Evolutionary conservation across 2,113 vertebrate genomes (phyloP).

Genomic region (Leptobrachium leishanense): DNA sequence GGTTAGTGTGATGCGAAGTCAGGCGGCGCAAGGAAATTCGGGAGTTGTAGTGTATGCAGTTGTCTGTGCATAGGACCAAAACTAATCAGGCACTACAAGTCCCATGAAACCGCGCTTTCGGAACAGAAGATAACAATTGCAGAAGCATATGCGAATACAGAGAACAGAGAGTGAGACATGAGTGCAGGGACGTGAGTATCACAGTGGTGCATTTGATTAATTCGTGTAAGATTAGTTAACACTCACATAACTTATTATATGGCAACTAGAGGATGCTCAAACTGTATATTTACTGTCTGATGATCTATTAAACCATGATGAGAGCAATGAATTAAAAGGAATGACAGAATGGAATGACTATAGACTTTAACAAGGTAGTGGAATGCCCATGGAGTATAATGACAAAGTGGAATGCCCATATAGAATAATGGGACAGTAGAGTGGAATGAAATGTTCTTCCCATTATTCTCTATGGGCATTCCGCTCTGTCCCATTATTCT

Average conservation of each 20-base stretch:
- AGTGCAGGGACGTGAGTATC: slow-evolving; percentile 36
- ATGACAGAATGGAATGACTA: no score
- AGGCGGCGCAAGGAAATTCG: neutral
- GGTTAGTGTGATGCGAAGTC: slow-evolving; percentile 17
- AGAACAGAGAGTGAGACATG: slow-evolving; percentile 4
- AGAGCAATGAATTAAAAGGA: no score
- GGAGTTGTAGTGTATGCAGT: slow-evolving; percentile 16
- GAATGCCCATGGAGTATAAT: no score
- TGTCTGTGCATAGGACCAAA: rapidly evolving
- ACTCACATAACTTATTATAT: neutral
- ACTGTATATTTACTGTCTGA: neutral
- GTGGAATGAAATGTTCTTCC: no score
- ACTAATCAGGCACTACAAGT: neutral
- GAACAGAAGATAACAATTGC: neutral
- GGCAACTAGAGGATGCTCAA: neutral
- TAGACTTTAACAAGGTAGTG: no score
- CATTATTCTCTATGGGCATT: no score
- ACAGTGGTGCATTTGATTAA: neutral
- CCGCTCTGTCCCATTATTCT: no score
- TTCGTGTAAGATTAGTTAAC: neutral
- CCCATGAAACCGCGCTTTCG: neutral
- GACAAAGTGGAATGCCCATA: no score
- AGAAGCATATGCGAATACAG: neutral
- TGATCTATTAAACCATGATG: no score
- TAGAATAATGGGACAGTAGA: no score